These are phyloP conservation scores for Malaclemys terrapin DNA, from an alignment of 2,113 vertebrate species.

Conservation along the genomic window DNA sequence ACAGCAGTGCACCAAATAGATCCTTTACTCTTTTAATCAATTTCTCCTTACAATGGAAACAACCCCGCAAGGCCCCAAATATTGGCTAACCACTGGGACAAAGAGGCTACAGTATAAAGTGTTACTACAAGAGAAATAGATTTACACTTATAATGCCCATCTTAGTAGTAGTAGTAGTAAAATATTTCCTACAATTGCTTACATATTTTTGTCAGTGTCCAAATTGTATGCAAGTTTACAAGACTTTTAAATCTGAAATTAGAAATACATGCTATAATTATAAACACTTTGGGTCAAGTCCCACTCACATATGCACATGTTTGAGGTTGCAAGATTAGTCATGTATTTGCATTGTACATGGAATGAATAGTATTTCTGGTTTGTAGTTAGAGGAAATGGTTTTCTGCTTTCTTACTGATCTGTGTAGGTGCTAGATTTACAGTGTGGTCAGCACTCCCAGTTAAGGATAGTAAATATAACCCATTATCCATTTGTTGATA, in stretches of 20 bases:
- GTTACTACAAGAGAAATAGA: not conserved
- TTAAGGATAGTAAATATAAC: not conserved
- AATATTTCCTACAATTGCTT: not conserved
- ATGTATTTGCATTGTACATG: not conserved
- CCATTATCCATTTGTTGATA: not conserved
- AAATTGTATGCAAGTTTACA: not conserved
- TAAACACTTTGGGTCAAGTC: not conserved
- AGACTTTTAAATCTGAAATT: not conserved
- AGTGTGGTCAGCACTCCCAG: not conserved
- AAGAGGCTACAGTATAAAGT: not conserved
- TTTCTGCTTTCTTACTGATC: not conserved
- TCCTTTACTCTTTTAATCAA: not conserved
- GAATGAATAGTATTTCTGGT: not conserved
- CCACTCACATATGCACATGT: not conserved
- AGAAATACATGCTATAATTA: not conserved
- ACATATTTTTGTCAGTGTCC: not conserved
- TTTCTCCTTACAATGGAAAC: not conserved
- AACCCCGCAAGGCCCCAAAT: not conserved
- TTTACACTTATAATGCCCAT: not conserved
- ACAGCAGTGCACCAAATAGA: not conserved
- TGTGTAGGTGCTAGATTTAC: not conserved
- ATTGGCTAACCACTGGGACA: not conserved
- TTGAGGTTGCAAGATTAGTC: not conserved
- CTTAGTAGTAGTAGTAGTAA: not conserved
- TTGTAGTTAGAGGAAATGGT: not conserved